Base-by-base conservation (phyloP, 2,113 vertebrate genomes). In the Rhipidura dahli region DNA sequence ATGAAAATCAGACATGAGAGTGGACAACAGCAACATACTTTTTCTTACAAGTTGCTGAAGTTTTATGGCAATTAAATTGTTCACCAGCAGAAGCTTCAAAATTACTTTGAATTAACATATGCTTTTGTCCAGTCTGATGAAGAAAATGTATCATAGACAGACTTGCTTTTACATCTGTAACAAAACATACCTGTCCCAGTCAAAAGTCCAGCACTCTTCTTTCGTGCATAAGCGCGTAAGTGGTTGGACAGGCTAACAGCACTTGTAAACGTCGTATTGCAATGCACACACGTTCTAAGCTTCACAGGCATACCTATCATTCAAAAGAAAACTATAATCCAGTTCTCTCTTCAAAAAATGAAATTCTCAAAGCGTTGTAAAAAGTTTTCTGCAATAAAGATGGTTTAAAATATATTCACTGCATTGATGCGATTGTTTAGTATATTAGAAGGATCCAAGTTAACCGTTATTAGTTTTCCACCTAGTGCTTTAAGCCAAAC, bases 221-320 rank as follows among this genome's bases (percentile, higher is more conserved):
- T 98, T 96, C 98, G 98, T 97, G 98, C 98, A 97, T 98, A 98
- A 95, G 98, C 98, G 97, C 97, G 97, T 96, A 99, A 98, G 96
- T 98, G 98, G 98, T 98, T 99, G 97, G 98, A 98, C 97, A 99
- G 98, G 97, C 98, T 99, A 97, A 99, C 99, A 96, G 99, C 99
- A 98, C 99, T 99, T 98, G 99, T 98, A 98, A 99, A 99, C 85
- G 98, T 98, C 95, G 98, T 98, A 97, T 98, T 99, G 98, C 99
- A 99, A 98, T 99, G 99, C 97, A 98, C 97, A 97, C 99, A 99
- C 97, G 98, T 98, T 98, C 98, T 98, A 98, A 98, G 98, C 98
- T 98, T 98, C 98, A 98, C 98, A 98, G 98, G 98, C 97, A 98
- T 97, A 97, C 98, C 98, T 97, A 98, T 98, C 98, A 98, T 97